phyloP scores from a whole-genome alignment of 2,797 vertebrate species.

The Pampus argenteus region DNA sequence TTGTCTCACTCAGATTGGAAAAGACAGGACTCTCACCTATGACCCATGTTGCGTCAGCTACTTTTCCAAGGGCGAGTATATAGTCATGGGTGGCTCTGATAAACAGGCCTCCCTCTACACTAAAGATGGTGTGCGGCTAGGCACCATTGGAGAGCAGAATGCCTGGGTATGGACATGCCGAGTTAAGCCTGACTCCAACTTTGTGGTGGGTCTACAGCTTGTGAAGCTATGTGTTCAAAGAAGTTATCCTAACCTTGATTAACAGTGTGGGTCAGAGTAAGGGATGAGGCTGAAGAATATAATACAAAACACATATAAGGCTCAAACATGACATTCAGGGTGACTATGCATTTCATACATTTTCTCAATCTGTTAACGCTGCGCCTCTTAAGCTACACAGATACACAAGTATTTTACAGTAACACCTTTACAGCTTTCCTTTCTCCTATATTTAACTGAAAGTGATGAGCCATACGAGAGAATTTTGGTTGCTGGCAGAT shows the following conservation, averaged over 20 bases:
- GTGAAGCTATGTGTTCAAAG: conserved; percentile 27
- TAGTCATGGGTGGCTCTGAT: conserved; percentile 95
- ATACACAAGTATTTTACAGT: conserved; percentile 51
- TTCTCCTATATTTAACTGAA: conserved; percentile 67
- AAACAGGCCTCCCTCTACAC: conserved; percentile 97
- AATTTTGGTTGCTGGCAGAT: conserved; percentile 63
- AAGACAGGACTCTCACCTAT: conserved; percentile 91
- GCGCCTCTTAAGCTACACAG: conserved; percentile 20
- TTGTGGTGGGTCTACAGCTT: conserved; percentile 89
- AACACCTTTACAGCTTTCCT: conserved; percentile 50
- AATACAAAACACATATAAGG: conserved; percentile 23
- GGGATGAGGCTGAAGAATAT: conserved; percentile 7
- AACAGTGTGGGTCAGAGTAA: conserved; percentile 17
- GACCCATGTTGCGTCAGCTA: conserved; percentile 98
- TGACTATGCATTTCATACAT: conserved; percentile 25
- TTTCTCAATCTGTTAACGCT: conserved; percentile 37
- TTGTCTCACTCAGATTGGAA: conserved; percentile 88
- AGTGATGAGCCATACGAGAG: conserved; percentile 53
- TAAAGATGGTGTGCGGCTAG: conserved; percentile 93
- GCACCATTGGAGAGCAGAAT: conserved; percentile 92
- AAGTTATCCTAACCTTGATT: conserved; percentile 19
- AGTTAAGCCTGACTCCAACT: conserved; percentile 97
- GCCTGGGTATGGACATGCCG: conserved; percentile 97
- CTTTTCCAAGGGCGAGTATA: conserved; percentile 97
- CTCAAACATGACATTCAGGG: conserved; percentile 22